Conservation (phyloP, 2,888 invertebrate species). For the Drosophila robusta region DNA sequence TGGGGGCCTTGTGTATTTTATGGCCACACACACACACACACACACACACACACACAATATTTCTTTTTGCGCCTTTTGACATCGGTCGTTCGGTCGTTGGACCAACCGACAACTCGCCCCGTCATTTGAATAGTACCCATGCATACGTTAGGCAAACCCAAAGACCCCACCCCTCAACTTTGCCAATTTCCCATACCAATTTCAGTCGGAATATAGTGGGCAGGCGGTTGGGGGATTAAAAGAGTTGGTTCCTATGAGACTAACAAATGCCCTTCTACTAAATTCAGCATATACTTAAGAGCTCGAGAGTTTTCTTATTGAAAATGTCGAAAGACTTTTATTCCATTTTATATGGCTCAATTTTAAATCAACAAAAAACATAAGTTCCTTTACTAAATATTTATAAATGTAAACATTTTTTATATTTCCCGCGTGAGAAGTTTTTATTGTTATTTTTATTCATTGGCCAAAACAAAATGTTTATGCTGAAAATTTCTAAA, state of each 20-base stretch:
- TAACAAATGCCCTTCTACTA: constrained; percentile 21
- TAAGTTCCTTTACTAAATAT: no score
- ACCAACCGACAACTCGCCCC: constrained; percentile 33
- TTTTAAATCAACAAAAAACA: no score
- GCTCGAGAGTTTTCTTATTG: no score
- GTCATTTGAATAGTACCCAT: constrained; percentile 52
- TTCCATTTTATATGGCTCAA: no score
- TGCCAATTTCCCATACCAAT: constrained; percentile 36
- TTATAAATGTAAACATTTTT: no score
- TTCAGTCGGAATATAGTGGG: constrained; percentile 18
- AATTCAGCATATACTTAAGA: no score
- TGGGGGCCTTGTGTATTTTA: constrained; percentile 68
- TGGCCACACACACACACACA: constrained; percentile 65
- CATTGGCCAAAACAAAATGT: no score
- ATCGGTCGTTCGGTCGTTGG: constrained; percentile 55
- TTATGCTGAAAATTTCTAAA: no score
- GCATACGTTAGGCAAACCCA: constrained; percentile 43
- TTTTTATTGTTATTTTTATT: no score
- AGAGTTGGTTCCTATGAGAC: constrained; percentile 5
- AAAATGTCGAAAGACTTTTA: background rate
- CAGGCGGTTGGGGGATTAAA: background rate
- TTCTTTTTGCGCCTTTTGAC: constrained; percentile 66
- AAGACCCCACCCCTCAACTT: constrained; percentile 18
- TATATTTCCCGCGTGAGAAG: no score
- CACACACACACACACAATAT: constrained; percentile 47